phyloP scores from a whole-genome alignment of 2,797 vertebrate genomes.

The Knipowitschia caucasica region DNA sequence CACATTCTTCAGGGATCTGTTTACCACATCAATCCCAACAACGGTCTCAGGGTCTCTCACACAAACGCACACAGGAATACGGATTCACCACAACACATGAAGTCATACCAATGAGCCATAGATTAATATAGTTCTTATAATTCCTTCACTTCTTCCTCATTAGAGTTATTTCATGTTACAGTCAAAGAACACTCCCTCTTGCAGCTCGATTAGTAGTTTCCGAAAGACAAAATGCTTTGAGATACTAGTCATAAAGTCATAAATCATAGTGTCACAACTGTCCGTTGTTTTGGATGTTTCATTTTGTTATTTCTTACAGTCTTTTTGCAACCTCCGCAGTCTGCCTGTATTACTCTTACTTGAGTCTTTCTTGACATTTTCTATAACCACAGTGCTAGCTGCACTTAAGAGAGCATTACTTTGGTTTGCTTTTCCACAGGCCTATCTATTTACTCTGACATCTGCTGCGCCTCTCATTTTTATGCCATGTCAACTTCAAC shows the following conservation, averaged over 20 bases:
- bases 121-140: not conserved
- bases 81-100: not conserved
- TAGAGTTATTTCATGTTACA: not conserved
- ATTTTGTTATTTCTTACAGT: not conserved
- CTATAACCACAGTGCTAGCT: conserved; percentile 10
- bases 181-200: not conserved
- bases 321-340: conserved; percentile 7
- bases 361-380: conserved; percentile 13
- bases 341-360: conserved; percentile 6
- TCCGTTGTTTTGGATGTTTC: conserved; percentile 4
- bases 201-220: not conserved
- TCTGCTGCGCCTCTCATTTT: conserved; percentile 16
- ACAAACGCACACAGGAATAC: conserved; percentile 5
- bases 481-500: conserved; percentile 20
- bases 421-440: conserved; percentile 11
- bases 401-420: conserved; percentile 7
- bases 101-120: not conserved
- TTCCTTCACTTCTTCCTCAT: not conserved
- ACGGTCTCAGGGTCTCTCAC: conserved; percentile 17
- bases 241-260: not conserved
- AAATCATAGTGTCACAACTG: not conserved
- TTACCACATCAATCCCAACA: conserved; percentile 30
- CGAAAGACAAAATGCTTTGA: not conserved
- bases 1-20: conserved; percentile 44
- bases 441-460: conserved; percentile 23